phyloP scores from a whole-genome alignment of 2,797 vertebrate genomes.

The Manis pentadactyla region DNA sequence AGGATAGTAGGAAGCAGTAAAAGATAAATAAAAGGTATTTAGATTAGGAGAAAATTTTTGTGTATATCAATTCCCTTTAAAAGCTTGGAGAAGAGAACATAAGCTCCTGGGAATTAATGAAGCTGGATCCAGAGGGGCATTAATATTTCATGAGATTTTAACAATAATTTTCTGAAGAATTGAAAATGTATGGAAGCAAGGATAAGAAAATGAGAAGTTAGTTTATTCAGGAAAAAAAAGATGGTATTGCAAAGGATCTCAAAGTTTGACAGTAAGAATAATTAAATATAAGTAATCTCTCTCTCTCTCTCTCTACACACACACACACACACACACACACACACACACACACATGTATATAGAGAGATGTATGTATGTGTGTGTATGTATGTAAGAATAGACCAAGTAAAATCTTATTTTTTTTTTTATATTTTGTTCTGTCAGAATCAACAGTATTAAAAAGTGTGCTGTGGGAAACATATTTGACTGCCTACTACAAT shows the following conservation, averaged over 20 bases:
- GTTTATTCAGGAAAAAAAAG: not conserved
- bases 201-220: conserved; percentile 11
- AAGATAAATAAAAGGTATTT: conserved; percentile 50
- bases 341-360: not conserved
- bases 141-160: conserved; percentile 71
- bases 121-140: conserved; percentile 1
- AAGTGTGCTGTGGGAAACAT: not conserved
- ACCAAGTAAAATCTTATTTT: not conserved
- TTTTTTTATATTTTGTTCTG: not conserved
- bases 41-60: conserved; percentile 47
- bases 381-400: not conserved
- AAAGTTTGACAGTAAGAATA: not conserved
- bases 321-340: not conserved
- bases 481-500: not conserved
- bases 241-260: not conserved
- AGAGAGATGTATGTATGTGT: not conserved
- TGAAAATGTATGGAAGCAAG: conserved; percentile 27
- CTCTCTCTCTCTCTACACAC: too few species aligned
- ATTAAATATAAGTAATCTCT: conserved; percentile 12
- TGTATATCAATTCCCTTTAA: conserved; percentile 57
- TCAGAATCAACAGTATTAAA: not conserved
- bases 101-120: conserved; percentile 46
- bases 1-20: not conserved
- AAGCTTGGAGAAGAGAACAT: conserved; percentile 44
- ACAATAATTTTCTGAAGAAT: conserved; percentile 19